Evolutionary conservation across 2,888 invertebrate genomes (phyloP).

Genomic region (Operophtera brumata): DNA sequence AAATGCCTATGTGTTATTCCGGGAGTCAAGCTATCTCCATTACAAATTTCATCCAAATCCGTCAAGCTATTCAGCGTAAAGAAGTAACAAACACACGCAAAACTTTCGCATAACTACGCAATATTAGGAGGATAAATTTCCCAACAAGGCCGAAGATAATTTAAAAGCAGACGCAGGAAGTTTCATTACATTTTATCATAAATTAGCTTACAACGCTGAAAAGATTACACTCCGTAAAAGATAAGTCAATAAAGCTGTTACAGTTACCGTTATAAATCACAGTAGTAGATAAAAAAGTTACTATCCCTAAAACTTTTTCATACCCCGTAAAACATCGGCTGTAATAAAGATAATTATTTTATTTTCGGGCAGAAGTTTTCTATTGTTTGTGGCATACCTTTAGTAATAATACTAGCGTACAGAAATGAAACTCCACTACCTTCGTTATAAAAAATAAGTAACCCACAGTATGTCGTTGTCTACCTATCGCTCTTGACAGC

Average conservation of each 20-base stretch:
- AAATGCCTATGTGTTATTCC: too few relatives aligned
- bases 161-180: not conserved
- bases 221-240: not conserved
- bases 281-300: conserved; percentile 14
- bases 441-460: too few relatives aligned
- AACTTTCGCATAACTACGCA: too few relatives aligned
- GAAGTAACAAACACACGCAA: too few relatives aligned
- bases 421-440: not conserved
- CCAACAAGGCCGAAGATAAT: too few relatives aligned
- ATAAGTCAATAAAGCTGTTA: conserved; percentile 1
- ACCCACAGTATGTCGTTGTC: too few relatives aligned
- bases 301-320: conserved; percentile 10
- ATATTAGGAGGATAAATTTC: too few relatives aligned
- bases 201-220: not conserved
- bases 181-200: not conserved
- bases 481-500: too few relatives aligned
- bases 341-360: conserved; percentile 19
- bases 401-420: not conserved
- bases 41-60: too few relatives aligned
- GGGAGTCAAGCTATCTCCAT: too few relatives aligned
- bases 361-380: conserved; percentile 8
- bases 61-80: too few relatives aligned
- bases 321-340: conserved; percentile 13
- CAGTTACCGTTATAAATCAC: conserved; percentile 13
- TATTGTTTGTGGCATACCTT: not conserved